Conservation (phyloP, 2,888 invertebrate genomes). For the Brachypalpus laphriformis region DNA sequence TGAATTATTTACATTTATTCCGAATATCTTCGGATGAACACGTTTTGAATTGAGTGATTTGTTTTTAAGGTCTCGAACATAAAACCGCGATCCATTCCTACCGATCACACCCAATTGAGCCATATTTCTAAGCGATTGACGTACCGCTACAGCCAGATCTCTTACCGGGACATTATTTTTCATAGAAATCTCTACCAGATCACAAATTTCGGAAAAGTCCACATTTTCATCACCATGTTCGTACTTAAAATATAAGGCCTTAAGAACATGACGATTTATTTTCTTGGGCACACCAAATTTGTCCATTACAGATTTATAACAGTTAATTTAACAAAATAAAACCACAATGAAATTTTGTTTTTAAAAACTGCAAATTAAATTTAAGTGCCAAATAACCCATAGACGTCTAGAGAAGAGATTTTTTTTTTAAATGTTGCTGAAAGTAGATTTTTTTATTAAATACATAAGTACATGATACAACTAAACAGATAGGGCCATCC, state of each 20-base stretch:
- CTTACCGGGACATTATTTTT: constrained; percentile 13
- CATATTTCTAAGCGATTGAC: constrained; percentile 22
- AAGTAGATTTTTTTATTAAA: too few species aligned
- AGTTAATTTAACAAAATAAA: not conserved
- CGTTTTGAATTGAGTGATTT: not conserved
- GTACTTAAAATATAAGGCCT: constrained; percentile 74
- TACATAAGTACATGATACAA: too few species aligned
- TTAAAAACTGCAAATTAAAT: not conserved
- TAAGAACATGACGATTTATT: constrained; percentile 78
- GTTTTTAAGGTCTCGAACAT: not conserved
- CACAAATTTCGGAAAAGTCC: not conserved
- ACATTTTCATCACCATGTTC: not conserved
- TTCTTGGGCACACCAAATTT: constrained; percentile 77
- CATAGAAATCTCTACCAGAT: not conserved
- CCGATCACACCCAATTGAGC: not conserved
- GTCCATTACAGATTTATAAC: constrained; percentile 75
- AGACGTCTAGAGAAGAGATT: not conserved
- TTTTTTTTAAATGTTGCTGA: not conserved
- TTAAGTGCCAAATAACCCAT: not conserved
- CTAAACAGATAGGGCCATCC: too few species aligned
- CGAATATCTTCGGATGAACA: not conserved
- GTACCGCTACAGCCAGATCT: not conserved
- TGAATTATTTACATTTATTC: not conserved
- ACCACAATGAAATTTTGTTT: not conserved
- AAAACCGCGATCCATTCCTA: not conserved